Base-by-base conservation (phyloP, 2,113 vertebrate genomes). In the Natator depressus region DNA sequence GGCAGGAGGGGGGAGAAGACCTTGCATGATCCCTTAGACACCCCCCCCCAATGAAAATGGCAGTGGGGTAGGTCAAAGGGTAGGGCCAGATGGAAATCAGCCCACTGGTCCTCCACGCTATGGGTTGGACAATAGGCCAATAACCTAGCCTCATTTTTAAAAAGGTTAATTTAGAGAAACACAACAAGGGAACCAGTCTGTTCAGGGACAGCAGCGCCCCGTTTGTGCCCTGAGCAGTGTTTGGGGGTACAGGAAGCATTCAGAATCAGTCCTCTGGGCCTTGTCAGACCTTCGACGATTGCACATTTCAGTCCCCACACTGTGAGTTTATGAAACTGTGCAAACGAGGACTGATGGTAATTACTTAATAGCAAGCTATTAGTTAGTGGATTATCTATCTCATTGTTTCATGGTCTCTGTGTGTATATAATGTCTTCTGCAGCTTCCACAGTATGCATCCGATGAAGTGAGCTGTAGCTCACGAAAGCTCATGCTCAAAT, bases 1-100 rank as follows among this genome's bases (percentile, higher is more conserved):
- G 5, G 65, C 14, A 13, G 72, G 24, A 29, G 42, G 53, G 10
- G 19, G 42, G 19, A 76, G 76, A 57, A 3, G 42, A 24, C 38
- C 47, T 24, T 47, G 42, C 11, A 24, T 8, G 20, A 38, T 76
- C 35, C 42, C n/a, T 3, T 55, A 83, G 42, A 42, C 53, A 49
- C 80, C 50, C 91, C 17, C 35, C 11, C 5, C 24, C 69, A 35
- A 46, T 1, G 0, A 51, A 72, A 53, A 11, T 0, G 1, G 3
- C 55, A 24, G 5, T 54, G 50, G 50, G 50, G 10, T n/a, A 69
- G 62, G 31, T 69, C 59, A 19, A 69, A 69, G 35, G 2, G 65
- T n/a, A 69, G 35, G 4, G 16, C 35, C 65, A 69, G 65, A 38
- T 16, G 35, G 65, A 69, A 69, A n/a, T 19, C 65, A 69, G 35